A percentile compares a stretch with the other conserved stretches of the same genome.
These are phyloP conservation scores for Cheiracanthium punctorium DNA, from an alignment of 2,888 invertebrate species.

Conservation along the genomic window DNA sequence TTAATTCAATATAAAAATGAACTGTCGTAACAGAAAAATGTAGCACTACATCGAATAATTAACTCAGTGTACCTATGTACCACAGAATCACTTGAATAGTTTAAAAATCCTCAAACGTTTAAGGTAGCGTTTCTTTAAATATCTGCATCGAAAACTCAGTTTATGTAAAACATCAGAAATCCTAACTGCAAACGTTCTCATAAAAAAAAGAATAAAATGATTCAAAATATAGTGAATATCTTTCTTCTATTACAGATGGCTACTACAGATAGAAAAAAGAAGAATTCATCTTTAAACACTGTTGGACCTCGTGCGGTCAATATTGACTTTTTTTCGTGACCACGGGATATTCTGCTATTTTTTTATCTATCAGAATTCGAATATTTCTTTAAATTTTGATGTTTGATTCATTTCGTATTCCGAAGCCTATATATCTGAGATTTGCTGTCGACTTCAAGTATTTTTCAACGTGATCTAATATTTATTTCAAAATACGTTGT, in stretches of 20 bases:
- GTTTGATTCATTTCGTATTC: background rate
- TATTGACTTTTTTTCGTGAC: constrained; percentile 11
- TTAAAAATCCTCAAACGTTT: no score
- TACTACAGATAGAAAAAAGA: background rate
- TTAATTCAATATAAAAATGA: no score
- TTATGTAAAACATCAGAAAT: no score
- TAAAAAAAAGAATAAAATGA: background rate
- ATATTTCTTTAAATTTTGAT: background rate
- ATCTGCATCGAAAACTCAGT: no score
- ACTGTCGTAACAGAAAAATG: no score
- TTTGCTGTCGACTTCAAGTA: background rate
- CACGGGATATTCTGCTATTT: background rate
- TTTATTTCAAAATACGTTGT: no score
- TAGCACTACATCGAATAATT: no score
- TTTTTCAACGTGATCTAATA: no score
- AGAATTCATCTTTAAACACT: constrained; percentile 9
- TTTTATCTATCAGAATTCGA: background rate
- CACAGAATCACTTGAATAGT: no score
- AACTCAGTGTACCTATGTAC: no score
- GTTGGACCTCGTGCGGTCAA: background rate
- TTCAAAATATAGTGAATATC: background rate
- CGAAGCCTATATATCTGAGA: background rate
- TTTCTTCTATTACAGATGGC: background rate
- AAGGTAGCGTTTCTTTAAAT: no score
- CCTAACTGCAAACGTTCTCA: no score